Percentiles rank a stretch among this genome's conserved stretches.
phyloP scores from a whole-genome alignment of 2,888 invertebrate genomes.

The Noctua pronuba region DNA sequence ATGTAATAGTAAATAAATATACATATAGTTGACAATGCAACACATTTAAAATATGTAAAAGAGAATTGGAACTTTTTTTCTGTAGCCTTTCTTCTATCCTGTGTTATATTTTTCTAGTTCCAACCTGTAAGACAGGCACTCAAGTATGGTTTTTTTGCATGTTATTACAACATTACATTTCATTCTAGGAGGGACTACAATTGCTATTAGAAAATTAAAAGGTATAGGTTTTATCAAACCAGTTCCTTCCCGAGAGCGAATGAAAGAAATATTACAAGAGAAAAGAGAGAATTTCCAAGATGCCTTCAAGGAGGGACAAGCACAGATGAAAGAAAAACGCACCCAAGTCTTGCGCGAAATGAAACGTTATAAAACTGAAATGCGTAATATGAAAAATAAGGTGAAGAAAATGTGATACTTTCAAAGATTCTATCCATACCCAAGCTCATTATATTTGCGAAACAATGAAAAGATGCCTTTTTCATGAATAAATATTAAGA shows the following conservation, averaged over 20 bases:
- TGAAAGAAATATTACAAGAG: slow-evolving; percentile 92
- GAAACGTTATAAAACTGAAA: slow-evolving; percentile 87
- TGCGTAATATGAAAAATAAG: slow-evolving; percentile 86
- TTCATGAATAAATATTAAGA: slow-evolving; percentile 12
- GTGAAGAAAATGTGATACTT: slow-evolving; percentile 82
- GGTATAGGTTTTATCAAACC: slow-evolving; percentile 95
- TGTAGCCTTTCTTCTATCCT: not conserved
- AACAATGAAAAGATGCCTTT: not conserved
- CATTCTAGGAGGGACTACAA: slow-evolving; percentile 94
- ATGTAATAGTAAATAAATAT: not conserved
- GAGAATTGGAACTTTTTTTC: not conserved
- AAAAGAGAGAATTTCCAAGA: slow-evolving; percentile 91
- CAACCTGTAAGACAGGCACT: not conserved
- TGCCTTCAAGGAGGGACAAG: slow-evolving; percentile 90
- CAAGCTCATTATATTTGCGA: slow-evolving; percentile 1
- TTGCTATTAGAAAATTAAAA: slow-evolving; percentile 95
- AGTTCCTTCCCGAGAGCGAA: slow-evolving; percentile 92
- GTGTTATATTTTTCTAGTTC: not conserved
- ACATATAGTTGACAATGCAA: not conserved
- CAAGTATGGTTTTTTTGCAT: not conserved
- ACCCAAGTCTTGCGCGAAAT: slow-evolving; percentile 89
- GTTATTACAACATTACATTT: not conserved
- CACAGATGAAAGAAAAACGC: slow-evolving; percentile 84
- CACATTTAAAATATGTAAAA: not conserved
- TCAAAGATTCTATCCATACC: not conserved